Conservation (phyloP, 1,140 invertebrate species). For the Meloidogyne hapla region DNA sequence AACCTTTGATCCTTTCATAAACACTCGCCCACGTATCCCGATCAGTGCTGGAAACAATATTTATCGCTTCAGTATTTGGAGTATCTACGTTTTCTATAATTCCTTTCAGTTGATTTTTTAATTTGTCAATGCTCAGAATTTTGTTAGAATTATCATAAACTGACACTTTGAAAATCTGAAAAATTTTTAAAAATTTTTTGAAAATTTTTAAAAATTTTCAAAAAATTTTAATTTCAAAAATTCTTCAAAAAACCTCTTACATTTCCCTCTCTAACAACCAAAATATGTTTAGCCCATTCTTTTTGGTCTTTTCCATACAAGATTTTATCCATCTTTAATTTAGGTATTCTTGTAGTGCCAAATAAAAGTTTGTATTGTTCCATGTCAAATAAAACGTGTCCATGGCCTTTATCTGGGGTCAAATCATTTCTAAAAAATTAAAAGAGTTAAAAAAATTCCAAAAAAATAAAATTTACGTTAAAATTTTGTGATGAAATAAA, state of each 20-base stretch:
- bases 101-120: constrained; percentile 38
- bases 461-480: constrained; percentile 39
- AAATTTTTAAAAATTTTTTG: constrained; percentile 10
- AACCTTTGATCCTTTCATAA: constrained; percentile 49
- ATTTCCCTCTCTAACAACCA: constrained; percentile 57
- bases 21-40: constrained; percentile 58
- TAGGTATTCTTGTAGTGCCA: constrained; percentile 60
- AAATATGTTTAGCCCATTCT: constrained; percentile 49
- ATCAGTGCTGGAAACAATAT: constrained; percentile 53
- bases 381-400: constrained; percentile 58
- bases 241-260: constrained; percentile 33
- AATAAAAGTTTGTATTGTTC: constrained; percentile 58
- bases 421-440: constrained; percentile 41
- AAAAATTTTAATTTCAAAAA: constrained; percentile 4
- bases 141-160: constrained; percentile 50
- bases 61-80: constrained; percentile 43
- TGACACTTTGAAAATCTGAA: constrained; percentile 57
- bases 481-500: constrained; percentile 52
- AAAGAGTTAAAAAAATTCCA: not conserved
- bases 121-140: constrained; percentile 37
- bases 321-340: constrained; percentile 42
- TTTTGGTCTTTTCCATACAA: constrained; percentile 40
- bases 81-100: constrained; percentile 38
- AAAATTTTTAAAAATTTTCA: constrained; percentile 22
- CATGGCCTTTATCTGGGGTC: constrained; percentile 46